Conservation (phyloP, 2,888 invertebrate species). For the Athalia circularis region DNA sequence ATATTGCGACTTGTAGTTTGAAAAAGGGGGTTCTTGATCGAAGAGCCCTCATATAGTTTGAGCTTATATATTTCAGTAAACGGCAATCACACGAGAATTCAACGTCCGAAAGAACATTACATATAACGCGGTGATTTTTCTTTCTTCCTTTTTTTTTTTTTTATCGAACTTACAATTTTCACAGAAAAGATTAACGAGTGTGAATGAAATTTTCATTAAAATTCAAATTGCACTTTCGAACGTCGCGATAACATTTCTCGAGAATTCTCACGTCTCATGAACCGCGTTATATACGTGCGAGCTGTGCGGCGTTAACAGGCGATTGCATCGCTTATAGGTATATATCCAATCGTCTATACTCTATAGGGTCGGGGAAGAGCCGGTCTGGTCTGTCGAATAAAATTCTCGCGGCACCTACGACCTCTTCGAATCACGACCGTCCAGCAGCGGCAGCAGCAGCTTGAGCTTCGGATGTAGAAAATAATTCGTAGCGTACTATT, state of each 20-base stretch:
- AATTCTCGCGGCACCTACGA: slow-evolving; percentile 8
- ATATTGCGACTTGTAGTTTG: neutral
- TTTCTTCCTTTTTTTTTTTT: no score
- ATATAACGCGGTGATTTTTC: no score
- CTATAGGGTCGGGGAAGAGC: no score
- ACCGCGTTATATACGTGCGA: no score
- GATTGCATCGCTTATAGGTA: no score
- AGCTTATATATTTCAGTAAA: no score
- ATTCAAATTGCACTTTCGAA: slow-evolving; percentile 11
- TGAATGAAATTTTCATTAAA: slow-evolving; percentile 28
- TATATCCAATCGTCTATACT: no score
- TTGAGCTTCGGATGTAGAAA: neutral
- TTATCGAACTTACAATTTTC: neutral
- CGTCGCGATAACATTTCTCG: slow-evolving; percentile 25
- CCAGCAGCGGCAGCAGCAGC: neutral
- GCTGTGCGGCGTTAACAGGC: no score
- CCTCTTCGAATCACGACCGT: neutral
- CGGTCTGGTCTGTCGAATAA: slow-evolving; percentile 1
- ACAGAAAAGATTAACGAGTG: neutral
- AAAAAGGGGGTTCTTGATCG: neutral
- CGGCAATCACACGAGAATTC: no score
- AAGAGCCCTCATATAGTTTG: neutral
- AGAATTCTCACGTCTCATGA: slow-evolving; percentile 22
- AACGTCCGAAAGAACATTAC: no score
- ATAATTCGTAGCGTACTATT: slow-evolving; percentile 41